phyloP scores from a whole-genome alignment of 2,797 vertebrate genomes.

The Syngnathus rostellatus region DNA sequence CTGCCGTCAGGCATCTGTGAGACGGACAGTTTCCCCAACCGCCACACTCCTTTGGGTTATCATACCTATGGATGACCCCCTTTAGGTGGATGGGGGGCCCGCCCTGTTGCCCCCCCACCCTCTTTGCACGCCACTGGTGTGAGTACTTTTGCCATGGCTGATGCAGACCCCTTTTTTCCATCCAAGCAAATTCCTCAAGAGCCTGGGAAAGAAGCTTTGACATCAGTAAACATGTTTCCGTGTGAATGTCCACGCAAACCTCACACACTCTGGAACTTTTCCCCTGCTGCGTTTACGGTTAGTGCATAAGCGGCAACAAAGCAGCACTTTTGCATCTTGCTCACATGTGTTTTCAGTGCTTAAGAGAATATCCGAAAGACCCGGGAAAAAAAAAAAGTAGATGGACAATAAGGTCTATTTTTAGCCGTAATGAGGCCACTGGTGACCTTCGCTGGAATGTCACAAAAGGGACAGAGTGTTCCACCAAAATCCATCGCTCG shows the following conservation, averaged over 20 bases:
- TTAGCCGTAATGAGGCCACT: not conserved
- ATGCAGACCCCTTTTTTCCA: not conserved
- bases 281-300: not conserved
- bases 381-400: not conserved
- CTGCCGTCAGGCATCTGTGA: not conserved
- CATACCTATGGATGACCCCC: too few relatives aligned
- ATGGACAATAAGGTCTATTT: not conserved
- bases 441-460: not conserved
- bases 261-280: not conserved
- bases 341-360: not conserved
- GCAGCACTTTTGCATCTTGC: not conserved
- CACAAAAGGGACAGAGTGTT: not conserved
- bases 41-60: not conserved
- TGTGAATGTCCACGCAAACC: not conserved
- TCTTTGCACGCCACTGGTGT: too few relatives aligned
- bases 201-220: constrained; percentile 53
- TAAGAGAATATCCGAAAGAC: not conserved
- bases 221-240: constrained; percentile 32
- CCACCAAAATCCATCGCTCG: not conserved
- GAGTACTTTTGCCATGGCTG: not conserved
- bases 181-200: constrained; percentile 46
- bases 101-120: too few relatives aligned
- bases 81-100: too few relatives aligned
- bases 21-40: not conserved
- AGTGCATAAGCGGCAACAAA: not conserved